Evolutionary conservation across 2,888 invertebrate genomes (phyloP), one percentile per base, ranked within the genome.

Genomic region (Monochamus alternatus): DNA sequence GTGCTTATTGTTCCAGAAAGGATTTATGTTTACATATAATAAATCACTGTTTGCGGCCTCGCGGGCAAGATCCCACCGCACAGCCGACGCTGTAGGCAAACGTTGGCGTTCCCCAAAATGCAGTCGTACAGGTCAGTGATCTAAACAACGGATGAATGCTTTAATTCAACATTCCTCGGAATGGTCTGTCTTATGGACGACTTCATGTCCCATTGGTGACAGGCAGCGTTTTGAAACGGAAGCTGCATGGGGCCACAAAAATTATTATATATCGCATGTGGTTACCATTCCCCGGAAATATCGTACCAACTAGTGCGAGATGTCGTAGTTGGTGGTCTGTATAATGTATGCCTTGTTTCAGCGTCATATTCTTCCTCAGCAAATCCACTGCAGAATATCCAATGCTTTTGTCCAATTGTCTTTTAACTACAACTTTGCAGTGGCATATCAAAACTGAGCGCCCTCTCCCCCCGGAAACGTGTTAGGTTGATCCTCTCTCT

Each of bases 241-340:
- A 47, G 51, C 30, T 44, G 14, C 47, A 43, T 43, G 69, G 55
- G 74, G 72, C 72, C 73, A 68, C 66, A 75, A 75, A 78, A 55
- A 5, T 78, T 78, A 77, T 75, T 72, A 72, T 77, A 74, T 77
- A 77, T 79, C 78, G 75, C 75, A 67, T 75, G 71, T 70, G 73
- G 64, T 77, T 70, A 70, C 74, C 59, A 71, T 64, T 73, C 62
- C 74, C 14, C 62, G 12, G 5, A 47, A 47, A 47, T 47, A 3
- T 47, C 47, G 4, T 3, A 10, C 47, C 47, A 47, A 47, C 47
- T 5, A 47, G 9, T 3, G 47, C 12, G 8, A 3, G 47, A 10
- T 47, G 47, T 47, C 47, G 3, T 3, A 5, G 5, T 3, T 12
- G 8, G 10, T 10, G 9, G 47, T 47, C 8, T 5, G 3, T 47